These are phyloP conservation scores for Phocides pigmalion DNA, from an alignment of 1,140 invertebrate species.

Conservation along the genomic window DNA sequence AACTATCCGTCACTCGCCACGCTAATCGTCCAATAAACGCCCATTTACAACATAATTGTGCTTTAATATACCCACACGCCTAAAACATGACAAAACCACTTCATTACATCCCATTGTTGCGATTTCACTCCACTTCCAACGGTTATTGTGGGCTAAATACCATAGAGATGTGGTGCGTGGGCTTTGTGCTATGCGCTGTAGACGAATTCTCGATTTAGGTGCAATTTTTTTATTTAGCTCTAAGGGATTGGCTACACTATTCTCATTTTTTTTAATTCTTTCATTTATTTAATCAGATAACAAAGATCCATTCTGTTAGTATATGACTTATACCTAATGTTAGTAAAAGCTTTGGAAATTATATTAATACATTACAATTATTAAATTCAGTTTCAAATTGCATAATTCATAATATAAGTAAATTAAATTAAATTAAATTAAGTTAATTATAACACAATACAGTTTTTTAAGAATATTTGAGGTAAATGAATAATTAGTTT, in stretches of 20 bases:
- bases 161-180: slow-evolving; percentile 26
- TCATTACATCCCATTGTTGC: slow-evolving; percentile 69
- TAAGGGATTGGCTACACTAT: slow-evolving; percentile 6
- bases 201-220: slow-evolving; percentile 27
- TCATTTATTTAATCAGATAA: no score
- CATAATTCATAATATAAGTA: no score
- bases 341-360: no score
- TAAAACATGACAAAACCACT: slow-evolving; percentile 67
- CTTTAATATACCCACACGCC: slow-evolving; percentile 69
- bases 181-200: slow-evolving; percentile 26
- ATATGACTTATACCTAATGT: no score
- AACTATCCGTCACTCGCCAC: slow-evolving; percentile 37
- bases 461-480: no score
- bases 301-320: no score
- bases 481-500: no score
- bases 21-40: slow-evolving; percentile 68
- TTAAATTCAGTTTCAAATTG: no score
- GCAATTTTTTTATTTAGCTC: slow-evolving; percentile 18
- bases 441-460: no score
- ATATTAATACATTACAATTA: no score
- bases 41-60: slow-evolving; percentile 71
- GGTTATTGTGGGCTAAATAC: slow-evolving; percentile 46
- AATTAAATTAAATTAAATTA: no score
- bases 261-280: no score
- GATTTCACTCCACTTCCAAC: slow-evolving; percentile 66